Evolutionary conservation across 2,888 invertebrate genomes (phyloP), one percentile per base, ranked within the genome.

Genomic region (Nomada fabriciana): DNA sequence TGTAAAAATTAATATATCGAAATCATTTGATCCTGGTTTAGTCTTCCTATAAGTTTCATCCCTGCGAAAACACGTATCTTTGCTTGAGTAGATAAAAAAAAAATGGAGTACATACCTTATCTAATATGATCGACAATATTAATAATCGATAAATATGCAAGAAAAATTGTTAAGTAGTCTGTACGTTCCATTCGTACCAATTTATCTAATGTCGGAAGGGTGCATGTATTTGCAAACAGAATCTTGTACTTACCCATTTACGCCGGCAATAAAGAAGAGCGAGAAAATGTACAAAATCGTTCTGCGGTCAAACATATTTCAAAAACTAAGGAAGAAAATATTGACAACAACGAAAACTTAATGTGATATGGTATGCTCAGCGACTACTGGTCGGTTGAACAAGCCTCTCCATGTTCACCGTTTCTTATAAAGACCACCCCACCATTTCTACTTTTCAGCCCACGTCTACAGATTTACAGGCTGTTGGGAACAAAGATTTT

Each of bases 1-100:
- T 0, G 97, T 97, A 91, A 97, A 98, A 80, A 98, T 96, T 10
- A 98, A 90, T 60, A 97, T 93, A 92, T 98, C 97, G 96, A 97
- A 98, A 2, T 85, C 9, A 0, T 47, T 68, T 2, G 83, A 75
- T 9, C 0, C 23, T 10, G 10, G 25, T 20, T 2, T 10, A 5
- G 11, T 15, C 3, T 5, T 69, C 11, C 10, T 9, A 23, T 42
- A 7, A 20, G 20, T 29, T 3, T 29, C 13, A 47, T 43, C 25
- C 0, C 47, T 47, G 9, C 0, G 15, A 61, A 52, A 42, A 63
- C 9, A 13, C 2, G n/a, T n/a, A 43, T 60, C 11, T 47, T 61
- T 4, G 0, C 53, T 13, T 4, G 25, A 65, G 11, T 10, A 11
- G 18, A 20, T 11, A 9, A 20, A 1, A 0, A 13, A 15, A 15